Base-by-base conservation (phyloP, 1,140 invertebrate genomes). In the Dreissena polymorpha region DNA sequence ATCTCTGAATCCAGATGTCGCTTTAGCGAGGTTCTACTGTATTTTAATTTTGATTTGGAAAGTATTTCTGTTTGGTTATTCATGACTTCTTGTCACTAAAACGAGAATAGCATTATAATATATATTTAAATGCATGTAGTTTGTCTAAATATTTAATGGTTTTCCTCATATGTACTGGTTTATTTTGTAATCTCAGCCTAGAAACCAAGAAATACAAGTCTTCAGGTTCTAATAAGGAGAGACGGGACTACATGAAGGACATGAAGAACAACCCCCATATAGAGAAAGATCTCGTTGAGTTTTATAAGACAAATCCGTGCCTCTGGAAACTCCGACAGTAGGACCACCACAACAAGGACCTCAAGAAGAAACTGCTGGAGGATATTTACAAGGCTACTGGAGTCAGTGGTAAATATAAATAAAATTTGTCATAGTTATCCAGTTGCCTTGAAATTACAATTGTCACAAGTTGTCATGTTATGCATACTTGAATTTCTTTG, bases 21-120 rank as follows among this genome's bases (percentile, higher is more conserved):
- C 39, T 39, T 39, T 39, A 39, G 39, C 39, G 39, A 39, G 39
- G 3, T 39, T 39, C 39, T 60, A 18, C 21, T 60, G 21, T 53
- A 73, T 73, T 73, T 55, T n/a, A 73, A 10, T 73, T 73, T 73
- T 73, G 53, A 73, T 73, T 55, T 53, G 55, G 71, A 53, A 27
- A 25, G 21, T 68, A 68, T 73, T 27, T 73, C 57, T 60, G 21
- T 60, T 60, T 39, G 39, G 21, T 60, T 60, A 60, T n/a, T 60
- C 21, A 23, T 60, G 71, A 73, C 71, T 53, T 68, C 5, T 68
- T 21, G 67, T 68, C 67, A 68, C 67, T 25, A 73, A 53, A 73
- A 73, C 25, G 53, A 73, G 12, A 23, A 60, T 23, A 60, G 21
- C 16, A 60, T 60, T n/a, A 60, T 60, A 60, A 5, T 6, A 60